Base-by-base conservation (phyloP, 2,113 vertebrate genomes). In the Microcebus lehilahytsara region DNA sequence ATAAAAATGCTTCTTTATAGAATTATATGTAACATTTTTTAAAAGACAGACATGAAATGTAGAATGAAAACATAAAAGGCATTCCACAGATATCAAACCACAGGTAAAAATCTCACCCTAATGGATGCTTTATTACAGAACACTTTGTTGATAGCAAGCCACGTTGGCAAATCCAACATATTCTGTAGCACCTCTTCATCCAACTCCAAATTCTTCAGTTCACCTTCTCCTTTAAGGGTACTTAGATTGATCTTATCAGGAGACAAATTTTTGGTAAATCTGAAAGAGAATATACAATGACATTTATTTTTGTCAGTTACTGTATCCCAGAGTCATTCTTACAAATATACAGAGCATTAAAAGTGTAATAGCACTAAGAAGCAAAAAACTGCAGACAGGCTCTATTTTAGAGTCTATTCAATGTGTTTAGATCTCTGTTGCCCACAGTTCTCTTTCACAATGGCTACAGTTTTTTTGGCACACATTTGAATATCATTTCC, bases 211-310 rank as follows among this genome's bases (percentile, higher is more conserved):
- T 99, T 99, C 98, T 99, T 99, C 97, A 99, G 98, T 97, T 99
- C 99, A 83, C 99, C 99, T 98, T 99, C 99, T 25, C 99, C 99
- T 97, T 99, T 99, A 86, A 99, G 98, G 0, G 99, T 99, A 98
- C 99, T 99, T 97, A 99, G 98, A 98, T 99, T 99, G 98, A 99
- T 99, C 99, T 99, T 99, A 98, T 99, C 99, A 86, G 99, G 99
- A 12, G 99, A 99, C 96, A 99, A 99, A 98, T 99, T 99, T 99
- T 99, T 99, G 91, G 99, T 99, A 99, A 99, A 99, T 98, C 99
- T 99, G 97, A 92, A 98, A 97, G 30, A 96, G 91, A 98, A 97
- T 12, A 84, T 0, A 71, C 14, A 51, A 69, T 49, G 46, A 93
- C 40, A 58, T 69, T 80, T 78, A 94, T 58, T 77, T 96, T 77